Evolutionary conservation across 2,888 invertebrate genomes (phyloP).

Genomic region (Hymenopus coronatus): DNA sequence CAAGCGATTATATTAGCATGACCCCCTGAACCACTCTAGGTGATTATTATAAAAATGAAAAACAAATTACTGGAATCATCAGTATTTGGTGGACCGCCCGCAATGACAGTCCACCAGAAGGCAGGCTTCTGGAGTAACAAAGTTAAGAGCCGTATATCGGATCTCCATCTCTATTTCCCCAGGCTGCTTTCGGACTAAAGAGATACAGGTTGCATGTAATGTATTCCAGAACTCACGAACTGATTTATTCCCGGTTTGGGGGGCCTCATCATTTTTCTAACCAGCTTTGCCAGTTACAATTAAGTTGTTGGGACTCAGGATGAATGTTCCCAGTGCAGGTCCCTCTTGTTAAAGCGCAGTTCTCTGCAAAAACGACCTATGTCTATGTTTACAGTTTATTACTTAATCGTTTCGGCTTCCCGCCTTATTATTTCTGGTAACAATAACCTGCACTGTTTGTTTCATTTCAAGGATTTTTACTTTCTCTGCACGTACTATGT

Average conservation of each 20-base stretch:
- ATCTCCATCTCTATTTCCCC: neutral
- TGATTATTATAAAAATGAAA: neutral
- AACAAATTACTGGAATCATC: neutral
- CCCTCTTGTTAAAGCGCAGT: neutral
- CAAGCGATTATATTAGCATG: neutral
- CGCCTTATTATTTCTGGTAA: neutral
- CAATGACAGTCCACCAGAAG: neutral
- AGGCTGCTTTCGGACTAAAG: neutral
- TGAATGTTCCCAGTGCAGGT: neutral
- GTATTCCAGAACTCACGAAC: neutral
- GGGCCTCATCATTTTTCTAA: slow-evolving; percentile 15
- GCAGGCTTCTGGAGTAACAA: neutral
- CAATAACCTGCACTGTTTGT: neutral
- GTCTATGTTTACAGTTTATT: neutral
- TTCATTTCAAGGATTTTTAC: no score
- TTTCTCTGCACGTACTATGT: no score
- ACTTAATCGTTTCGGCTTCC: neutral
- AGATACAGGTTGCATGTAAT: neutral
- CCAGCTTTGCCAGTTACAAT: slow-evolving; percentile 14
- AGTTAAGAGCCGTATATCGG: neutral
- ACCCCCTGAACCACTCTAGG: neutral
- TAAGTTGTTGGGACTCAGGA: slow-evolving; percentile 9
- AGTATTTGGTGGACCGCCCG: neutral
- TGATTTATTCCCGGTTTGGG: neutral
- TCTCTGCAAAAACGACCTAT: neutral